Percentiles rank a stretch among this genome's conserved stretches.
Conservation (phyloP, 1,140 invertebrate species). For the Coptotermes formosanus region DNA sequence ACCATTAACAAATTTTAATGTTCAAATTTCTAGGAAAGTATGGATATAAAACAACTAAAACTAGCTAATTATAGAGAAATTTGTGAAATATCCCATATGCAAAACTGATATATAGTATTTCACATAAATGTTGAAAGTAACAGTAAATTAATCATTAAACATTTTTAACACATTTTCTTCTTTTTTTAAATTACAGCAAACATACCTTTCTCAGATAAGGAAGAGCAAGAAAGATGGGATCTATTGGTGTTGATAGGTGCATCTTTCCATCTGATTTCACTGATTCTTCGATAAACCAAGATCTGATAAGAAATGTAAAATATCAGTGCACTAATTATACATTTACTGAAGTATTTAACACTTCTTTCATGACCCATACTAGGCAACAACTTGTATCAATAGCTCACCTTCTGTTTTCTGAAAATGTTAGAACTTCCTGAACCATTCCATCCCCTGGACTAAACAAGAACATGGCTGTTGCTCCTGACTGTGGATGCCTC, state of each 20-base stretch:
- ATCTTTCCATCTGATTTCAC: slow-evolving; percentile 74
- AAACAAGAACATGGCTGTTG: slow-evolving; percentile 62
- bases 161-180: no score
- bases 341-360: neutral
- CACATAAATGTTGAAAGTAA: no score
- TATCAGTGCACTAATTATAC: neutral
- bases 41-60: no score
- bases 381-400: neutral
- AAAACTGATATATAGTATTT: no score
- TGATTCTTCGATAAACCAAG: slow-evolving; percentile 68
- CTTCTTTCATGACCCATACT: neutral
- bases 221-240: slow-evolving; percentile 66
- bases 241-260: slow-evolving; percentile 66
- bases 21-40: no score
- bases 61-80: no score
- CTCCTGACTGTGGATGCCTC: slow-evolving; percentile 61
- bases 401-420: slow-evolving; percentile 53
- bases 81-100: no score
- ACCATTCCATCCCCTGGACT: slow-evolving; percentile 55
- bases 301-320: slow-evolving; percentile 46
- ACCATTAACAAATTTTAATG: no score
- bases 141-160: no score
- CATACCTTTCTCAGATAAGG: slow-evolving; percentile 54
- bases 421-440: slow-evolving; percentile 66
- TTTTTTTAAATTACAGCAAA: neutral